These are phyloP conservation scores for Nematopogon swammerdamellus DNA, from an alignment of 2,888 invertebrate species.

Conservation along the genomic window DNA sequence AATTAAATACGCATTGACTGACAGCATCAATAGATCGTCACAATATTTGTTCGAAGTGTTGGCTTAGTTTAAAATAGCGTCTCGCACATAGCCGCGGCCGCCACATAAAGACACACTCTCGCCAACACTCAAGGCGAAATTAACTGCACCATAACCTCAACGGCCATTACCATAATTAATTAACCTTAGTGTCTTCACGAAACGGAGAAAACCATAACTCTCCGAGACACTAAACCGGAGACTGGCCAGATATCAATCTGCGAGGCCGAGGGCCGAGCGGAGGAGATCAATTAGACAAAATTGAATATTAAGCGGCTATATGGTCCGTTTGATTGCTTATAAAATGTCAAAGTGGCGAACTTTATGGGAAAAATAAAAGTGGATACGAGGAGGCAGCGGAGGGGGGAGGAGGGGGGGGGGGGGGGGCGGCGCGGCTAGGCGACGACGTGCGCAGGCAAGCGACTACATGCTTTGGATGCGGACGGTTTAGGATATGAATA, in stretches of 20 bases:
- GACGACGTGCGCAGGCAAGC: background rate
- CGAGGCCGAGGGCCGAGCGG: background rate
- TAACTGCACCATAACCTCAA: background rate
- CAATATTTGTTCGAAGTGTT: too few relatives aligned
- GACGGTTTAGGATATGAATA: background rate
- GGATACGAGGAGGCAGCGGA: background rate
- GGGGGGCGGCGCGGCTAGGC: too few relatives aligned
- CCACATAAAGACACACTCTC: background rate
- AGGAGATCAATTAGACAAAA: constrained; percentile 31
- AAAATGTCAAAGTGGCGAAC: constrained; percentile 18
- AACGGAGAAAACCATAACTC: background rate
- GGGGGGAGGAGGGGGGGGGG: too few relatives aligned
- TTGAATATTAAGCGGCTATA: constrained; percentile 36
- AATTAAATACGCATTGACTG: too few relatives aligned
- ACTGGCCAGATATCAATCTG: background rate
- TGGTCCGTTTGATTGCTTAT: constrained; percentile 31
- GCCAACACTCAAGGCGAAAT: background rate
- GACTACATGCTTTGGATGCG: background rate
- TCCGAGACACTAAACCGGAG: background rate
- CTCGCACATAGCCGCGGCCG: too few relatives aligned
- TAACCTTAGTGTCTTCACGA: background rate
- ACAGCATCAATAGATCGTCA: too few relatives aligned
- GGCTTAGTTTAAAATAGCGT: too few relatives aligned
- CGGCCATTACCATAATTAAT: background rate
- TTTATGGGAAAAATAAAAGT: background rate